These are phyloP conservation scores for Scatophagus argus DNA, from an alignment of 2,113 vertebrate species.

Conservation along the genomic window DNA sequence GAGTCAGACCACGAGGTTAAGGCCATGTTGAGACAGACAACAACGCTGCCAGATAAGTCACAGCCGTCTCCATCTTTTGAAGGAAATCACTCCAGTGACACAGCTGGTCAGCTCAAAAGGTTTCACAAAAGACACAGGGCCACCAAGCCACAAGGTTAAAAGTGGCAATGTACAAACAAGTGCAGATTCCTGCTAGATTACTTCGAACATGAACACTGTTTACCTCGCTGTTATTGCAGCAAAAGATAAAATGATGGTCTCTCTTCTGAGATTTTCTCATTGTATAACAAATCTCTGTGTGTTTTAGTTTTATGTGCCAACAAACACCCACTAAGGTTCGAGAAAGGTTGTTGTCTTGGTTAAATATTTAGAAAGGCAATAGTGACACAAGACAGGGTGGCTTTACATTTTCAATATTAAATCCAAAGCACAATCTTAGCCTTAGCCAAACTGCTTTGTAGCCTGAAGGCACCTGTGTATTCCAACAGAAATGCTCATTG, in stretches of 20 bases:
- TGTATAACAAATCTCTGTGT: neutral
- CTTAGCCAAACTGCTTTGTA: neutral
- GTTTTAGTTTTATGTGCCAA: neutral
- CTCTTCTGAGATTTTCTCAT: neutral
- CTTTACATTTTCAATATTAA: neutral
- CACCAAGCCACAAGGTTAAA: neutral
- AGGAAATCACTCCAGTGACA: neutral
- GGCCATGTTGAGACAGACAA: neutral
- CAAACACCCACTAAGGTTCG: neutral
- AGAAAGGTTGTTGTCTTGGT: neutral
- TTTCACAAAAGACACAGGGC: neutral
- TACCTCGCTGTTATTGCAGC: neutral
- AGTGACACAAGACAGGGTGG: neutral
- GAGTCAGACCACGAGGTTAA: neutral
- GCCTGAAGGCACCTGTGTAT: neutral
- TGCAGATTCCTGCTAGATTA: neutral
- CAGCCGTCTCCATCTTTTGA: neutral
- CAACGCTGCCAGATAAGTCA: neutral
- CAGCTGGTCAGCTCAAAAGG: neutral
- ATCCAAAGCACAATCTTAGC: neutral
- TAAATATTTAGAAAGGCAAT: neutral
- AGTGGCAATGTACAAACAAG: neutral
- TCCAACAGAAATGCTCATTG: neutral
- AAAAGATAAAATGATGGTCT: neutral
- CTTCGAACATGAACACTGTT: neutral